Evolutionary conservation across 2,113 vertebrate species (phyloP).

Genomic region (Fulmarus glacialis): DNA sequence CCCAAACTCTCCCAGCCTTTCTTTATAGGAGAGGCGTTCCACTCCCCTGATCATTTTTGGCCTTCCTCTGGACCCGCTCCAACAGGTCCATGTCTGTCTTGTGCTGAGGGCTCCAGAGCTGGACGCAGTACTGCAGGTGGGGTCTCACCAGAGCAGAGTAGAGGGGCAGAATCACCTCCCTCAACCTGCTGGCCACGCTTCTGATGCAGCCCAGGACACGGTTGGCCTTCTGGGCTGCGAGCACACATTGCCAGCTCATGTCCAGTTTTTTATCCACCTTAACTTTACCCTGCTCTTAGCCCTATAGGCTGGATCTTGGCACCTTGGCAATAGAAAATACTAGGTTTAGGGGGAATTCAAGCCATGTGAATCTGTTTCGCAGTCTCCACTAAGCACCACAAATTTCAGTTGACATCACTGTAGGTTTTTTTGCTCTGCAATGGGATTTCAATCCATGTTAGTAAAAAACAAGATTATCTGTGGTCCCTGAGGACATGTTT

Average conservation of each 20-base stretch:
- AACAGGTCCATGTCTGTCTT: no score
- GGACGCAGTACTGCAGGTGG: no score
- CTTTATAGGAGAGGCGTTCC: no score
- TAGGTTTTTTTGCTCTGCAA: neutral
- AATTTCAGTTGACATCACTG: neutral
- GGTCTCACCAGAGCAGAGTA: no score
- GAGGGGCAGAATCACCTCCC: no score
- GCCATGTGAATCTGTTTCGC: neutral
- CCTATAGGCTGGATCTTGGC: neutral
- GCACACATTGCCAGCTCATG: accelerated
- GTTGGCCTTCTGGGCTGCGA: neutral
- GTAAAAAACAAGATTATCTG: neutral
- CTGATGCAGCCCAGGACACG: neutral
- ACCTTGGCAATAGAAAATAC: neutral
- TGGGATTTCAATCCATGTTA: neutral
- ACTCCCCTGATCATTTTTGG: no score
- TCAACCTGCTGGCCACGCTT: no score
- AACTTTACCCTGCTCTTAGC: neutral
- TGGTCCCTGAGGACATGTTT: neutral
- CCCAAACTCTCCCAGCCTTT: no score
- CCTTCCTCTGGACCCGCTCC: no score
- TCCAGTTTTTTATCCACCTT: neutral
- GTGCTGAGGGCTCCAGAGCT: no score
- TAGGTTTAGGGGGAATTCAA: neutral
- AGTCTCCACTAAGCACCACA: neutral